These are phyloP conservation scores for Apamea monoglypha DNA, from an alignment of 2,888 invertebrate genomes.

Conservation along the genomic window DNA sequence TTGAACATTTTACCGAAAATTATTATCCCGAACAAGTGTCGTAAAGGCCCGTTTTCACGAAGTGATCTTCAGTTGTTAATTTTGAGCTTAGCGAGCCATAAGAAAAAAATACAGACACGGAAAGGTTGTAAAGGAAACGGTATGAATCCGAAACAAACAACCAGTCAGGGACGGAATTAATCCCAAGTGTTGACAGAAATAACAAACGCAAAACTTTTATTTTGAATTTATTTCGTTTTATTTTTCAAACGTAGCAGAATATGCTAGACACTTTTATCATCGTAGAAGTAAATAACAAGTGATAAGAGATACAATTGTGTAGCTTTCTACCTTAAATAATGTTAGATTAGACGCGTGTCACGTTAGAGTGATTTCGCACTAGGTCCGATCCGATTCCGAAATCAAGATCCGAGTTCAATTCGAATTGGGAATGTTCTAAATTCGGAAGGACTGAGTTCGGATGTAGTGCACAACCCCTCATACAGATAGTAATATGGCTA, in stretches of 20 bases:
- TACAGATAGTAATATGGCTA: too few relatives aligned
- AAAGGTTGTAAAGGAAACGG: background rate
- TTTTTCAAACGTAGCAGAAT: background rate
- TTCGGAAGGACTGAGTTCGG: too few relatives aligned
- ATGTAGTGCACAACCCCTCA: too few relatives aligned
- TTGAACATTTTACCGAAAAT: background rate
- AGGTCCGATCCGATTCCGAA: too few relatives aligned
- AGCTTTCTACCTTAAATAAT: too few relatives aligned
- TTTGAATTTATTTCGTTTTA: conserved; percentile 1
- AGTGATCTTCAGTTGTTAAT: background rate
- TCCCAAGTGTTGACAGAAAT: conserved; percentile 29
- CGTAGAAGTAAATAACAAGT: background rate
- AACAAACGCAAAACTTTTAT: conserved; percentile 7
- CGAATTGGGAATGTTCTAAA: too few relatives aligned
- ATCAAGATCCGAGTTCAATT: too few relatives aligned
- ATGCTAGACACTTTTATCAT: too few relatives aligned
- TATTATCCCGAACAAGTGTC: background rate
- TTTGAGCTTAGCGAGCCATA: background rate
- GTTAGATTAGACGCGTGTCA: too few relatives aligned
- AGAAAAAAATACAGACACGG: background rate
- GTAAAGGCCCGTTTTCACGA: background rate
- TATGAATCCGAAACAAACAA: conserved; percentile 31
- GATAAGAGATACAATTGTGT: too few relatives aligned
- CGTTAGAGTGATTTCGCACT: too few relatives aligned
- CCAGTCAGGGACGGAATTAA: background rate